Percentiles rank a stretch among this genome's conserved stretches.
phyloP scores from a whole-genome alignment of 2,888 invertebrate genomes.

The Psylliodes chrysocephalus region DNA sequence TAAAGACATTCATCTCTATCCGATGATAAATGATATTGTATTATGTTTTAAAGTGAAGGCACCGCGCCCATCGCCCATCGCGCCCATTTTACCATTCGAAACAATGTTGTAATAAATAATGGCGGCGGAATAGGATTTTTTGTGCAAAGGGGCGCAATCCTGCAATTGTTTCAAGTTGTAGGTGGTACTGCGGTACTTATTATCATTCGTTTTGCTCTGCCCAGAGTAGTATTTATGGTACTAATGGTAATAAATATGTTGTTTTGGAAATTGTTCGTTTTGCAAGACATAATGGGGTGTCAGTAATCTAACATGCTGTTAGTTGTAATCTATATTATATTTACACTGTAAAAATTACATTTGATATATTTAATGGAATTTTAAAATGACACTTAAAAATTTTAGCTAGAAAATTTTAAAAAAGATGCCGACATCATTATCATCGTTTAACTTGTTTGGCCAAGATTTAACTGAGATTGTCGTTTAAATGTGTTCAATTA shows the following conservation, averaged over 20 bases:
- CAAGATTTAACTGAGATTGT: too few species aligned
- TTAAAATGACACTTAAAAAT: too few species aligned
- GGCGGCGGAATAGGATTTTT: slow-evolving; percentile 28
- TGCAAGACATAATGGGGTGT: slow-evolving; percentile 2
- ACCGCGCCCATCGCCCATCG: slow-evolving; percentile 18
- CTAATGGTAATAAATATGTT: slow-evolving; percentile 9
- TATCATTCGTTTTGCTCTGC: slow-evolving; percentile 12
- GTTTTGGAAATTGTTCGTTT: slow-evolving; percentile 5
- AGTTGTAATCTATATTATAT: too few species aligned
- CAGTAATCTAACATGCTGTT: too few species aligned
- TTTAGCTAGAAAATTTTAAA: too few species aligned
- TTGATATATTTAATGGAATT: too few species aligned
- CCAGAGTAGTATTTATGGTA: slow-evolving; percentile 5
- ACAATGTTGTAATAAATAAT: slow-evolving; percentile 35
- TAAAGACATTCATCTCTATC: slow-evolving; percentile 14
- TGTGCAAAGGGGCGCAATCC: slow-evolving; percentile 21
- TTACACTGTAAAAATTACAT: too few species aligned
- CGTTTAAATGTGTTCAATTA: too few species aligned
- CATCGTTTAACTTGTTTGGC: too few species aligned
- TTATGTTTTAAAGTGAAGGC: neutral
- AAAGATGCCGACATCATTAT: too few species aligned
- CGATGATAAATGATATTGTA: slow-evolving; percentile 17
- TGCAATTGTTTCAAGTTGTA: slow-evolving; percentile 35
- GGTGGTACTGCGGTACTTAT: slow-evolving; percentile 34
- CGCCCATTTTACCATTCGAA: slow-evolving; percentile 16